A percentile compares a stretch with the other conserved stretches of the same genome.
Evolutionary conservation across 2,888 invertebrate species (phyloP).

Genomic region (Anoplius nigerrimus): DNA sequence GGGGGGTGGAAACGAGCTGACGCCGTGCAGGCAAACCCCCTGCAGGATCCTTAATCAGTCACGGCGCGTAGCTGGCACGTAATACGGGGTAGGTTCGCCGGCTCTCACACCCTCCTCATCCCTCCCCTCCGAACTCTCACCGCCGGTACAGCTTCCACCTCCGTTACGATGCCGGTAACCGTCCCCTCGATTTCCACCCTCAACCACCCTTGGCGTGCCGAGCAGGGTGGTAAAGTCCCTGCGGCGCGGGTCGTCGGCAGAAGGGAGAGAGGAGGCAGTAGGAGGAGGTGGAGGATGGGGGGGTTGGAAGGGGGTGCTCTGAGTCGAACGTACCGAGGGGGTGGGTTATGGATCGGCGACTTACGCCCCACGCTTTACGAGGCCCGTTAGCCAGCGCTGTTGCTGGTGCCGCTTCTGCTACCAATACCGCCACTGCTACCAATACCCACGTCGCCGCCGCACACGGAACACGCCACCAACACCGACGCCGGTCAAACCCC

Average conservation of each 20-base stretch:
- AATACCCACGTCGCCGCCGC: too few species aligned
- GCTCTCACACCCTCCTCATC: conserved; percentile 11
- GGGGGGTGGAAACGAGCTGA: conserved; percentile 34
- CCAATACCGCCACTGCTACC: too few species aligned
- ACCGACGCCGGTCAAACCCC: background rate
- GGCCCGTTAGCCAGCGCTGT: conserved; percentile 39
- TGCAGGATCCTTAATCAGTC: conserved; percentile 50
- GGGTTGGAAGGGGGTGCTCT: conserved; percentile 10
- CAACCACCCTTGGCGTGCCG: conserved; percentile 10
- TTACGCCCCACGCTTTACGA: conserved; percentile 51
- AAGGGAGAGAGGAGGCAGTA: conserved; percentile 28
- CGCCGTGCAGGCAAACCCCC: conserved; percentile 42
- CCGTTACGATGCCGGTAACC: conserved; percentile 4
- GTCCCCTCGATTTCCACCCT: conserved; percentile 4
- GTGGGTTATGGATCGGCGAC: conserved; percentile 55
- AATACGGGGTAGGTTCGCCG: conserved; percentile 42
- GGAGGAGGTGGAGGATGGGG: conserved; percentile 28
- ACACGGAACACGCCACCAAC: too few species aligned
- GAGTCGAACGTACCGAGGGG: conserved; percentile 17
- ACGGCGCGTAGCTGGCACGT: conserved; percentile 49
- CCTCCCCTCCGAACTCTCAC: conserved; percentile 6
- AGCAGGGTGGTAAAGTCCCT: conserved; percentile 32
- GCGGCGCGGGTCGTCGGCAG: conserved; percentile 26
- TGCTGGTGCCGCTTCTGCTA: background rate
- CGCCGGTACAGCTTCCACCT: conserved; percentile 19